phyloP scores from a whole-genome alignment of 1,140 invertebrate genomes.

The Paracyclopina nana region DNA sequence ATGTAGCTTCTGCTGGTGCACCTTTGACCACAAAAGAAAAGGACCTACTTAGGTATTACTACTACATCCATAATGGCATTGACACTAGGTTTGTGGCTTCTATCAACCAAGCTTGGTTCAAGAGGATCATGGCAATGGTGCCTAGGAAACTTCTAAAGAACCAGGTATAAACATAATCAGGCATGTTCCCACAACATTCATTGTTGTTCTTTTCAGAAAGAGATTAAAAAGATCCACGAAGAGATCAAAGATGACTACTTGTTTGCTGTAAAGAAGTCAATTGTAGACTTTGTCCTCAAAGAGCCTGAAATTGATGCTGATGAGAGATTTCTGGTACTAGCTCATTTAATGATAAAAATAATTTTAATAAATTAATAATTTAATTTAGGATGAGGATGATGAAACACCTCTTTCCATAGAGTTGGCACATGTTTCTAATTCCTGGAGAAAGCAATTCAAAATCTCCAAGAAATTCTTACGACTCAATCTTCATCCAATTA shows the following conservation, averaged over 20 bases:
- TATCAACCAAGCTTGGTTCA: slow-evolving; percentile 28
- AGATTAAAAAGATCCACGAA: slow-evolving; percentile 24
- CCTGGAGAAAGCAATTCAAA: slow-evolving; percentile 35
- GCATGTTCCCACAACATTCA: slow-evolving; percentile 11
- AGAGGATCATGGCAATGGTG: slow-evolving; percentile 30
- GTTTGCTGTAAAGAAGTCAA: slow-evolving; percentile 62
- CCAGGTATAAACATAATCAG: too few relatives aligned
- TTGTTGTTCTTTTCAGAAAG: too few relatives aligned
- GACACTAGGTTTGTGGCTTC: slow-evolving; percentile 62
- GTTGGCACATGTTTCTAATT: slow-evolving; percentile 39
- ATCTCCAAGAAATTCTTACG: slow-evolving; percentile 30
- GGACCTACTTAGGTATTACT: slow-evolving; percentile 53
- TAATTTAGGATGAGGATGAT: slow-evolving; percentile 25
- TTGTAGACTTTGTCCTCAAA: slow-evolving; percentile 65
- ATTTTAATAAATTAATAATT: background rate
- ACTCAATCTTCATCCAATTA: slow-evolving; percentile 49
- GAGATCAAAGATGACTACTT: slow-evolving; percentile 50
- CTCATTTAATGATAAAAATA: background rate
- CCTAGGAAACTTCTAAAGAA: slow-evolving; percentile 32
- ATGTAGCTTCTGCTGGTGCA: slow-evolving; percentile 16
- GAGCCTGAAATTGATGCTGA: slow-evolving; percentile 18
- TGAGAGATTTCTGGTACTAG: slow-evolving; percentile 7
- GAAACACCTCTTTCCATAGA: slow-evolving; percentile 35
- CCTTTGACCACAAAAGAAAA: slow-evolving; percentile 29
- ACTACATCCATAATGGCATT: slow-evolving; percentile 68